Evolutionary conservation across 2,888 invertebrate species (phyloP).

Genomic region (Troides oblongomaculatus): DNA sequence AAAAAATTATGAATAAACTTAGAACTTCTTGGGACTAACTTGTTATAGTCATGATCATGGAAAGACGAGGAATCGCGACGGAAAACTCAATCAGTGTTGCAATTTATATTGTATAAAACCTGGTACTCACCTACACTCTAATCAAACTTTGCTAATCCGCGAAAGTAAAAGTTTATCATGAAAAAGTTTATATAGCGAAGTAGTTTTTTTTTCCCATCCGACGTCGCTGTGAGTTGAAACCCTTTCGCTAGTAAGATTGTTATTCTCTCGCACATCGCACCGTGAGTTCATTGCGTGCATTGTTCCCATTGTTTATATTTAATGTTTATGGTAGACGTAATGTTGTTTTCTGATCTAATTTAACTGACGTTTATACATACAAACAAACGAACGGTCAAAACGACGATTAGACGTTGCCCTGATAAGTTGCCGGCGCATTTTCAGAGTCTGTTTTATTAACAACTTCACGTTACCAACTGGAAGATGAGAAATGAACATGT

Average conservation of each 20-base stretch:
- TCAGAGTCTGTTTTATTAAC: conserved; percentile 30
- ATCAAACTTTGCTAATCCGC: conserved; percentile 22
- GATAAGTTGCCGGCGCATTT: conserved; percentile 20
- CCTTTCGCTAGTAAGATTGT: conserved; percentile 13
- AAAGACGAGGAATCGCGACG: neutral
- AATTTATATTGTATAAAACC: conserved; percentile 20
- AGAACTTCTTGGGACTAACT: too few species aligned
- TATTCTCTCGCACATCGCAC: conserved; percentile 14
- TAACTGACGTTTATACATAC: conserved; percentile 14
- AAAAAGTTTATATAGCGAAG: conserved; percentile 21
- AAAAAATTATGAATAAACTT: too few species aligned
- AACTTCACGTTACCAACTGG: conserved; percentile 30
- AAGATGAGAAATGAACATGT: conserved; percentile 56
- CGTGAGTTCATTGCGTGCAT: conserved; percentile 26
- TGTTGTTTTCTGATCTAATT: conserved; percentile 28
- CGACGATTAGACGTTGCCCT: conserved; percentile 9
- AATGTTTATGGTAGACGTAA: conserved; percentile 25
- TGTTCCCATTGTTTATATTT: conserved; percentile 27
- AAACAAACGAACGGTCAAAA: conserved; percentile 20
- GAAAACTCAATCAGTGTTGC: conserved; percentile 17
- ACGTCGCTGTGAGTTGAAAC: conserved; percentile 2
- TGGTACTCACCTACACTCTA: conserved; percentile 16
- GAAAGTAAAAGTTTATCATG: conserved; percentile 17
- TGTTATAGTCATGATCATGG: too few species aligned
- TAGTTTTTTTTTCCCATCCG: conserved; percentile 10